Evolutionary conservation across 1,140 invertebrate genomes (phyloP), one percentile per base, ranked within the genome.

Genomic region (Zaprionus davidi): DNA sequence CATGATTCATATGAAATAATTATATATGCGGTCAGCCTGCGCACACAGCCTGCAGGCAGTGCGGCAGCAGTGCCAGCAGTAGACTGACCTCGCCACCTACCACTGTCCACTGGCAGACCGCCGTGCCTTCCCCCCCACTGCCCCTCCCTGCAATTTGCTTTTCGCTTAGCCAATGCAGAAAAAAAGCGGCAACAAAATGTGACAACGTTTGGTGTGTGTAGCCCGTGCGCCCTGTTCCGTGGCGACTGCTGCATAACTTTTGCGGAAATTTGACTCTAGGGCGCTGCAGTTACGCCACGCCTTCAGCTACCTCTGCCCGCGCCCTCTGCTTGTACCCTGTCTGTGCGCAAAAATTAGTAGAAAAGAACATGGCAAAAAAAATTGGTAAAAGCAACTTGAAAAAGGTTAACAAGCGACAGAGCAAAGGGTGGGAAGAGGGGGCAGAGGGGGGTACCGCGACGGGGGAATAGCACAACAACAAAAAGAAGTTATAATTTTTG

Each of bases 1-100:
- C 83, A 86, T 87, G 83, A 90, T 85, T 82, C 85, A 90, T 85
- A 77, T 82, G 78, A 90, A 85, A 90, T 90, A 90, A 90, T 90
- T 90, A 90, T 90, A 85, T 90, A 81, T 90, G 85, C 81, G 85
- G 85, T 90, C 85, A 82, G 71, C 57, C 62, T 69, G 6, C 41
- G 41, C 41, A 44, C 41, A 51, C 76, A 73, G 75, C 67, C 84
- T 88, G 75, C 75, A 76, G 81, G 81, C 84, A 81, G 84, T 87
- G 83, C 84, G 72, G 71, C 65, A 81, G 24, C 66, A 66, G n/a
- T 12, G 5, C 12, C 34, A 38, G 17, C 49, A 31, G 31, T 51
- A 34, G 58, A 59, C 69, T 44, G 24, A 46, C 51, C 46, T 28
- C 44, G 36, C 6, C 56, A 36, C n/a, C 28, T 36, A 6, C n/a